Conservation (phyloP, 2,888 invertebrate species). For the Lingula anatina region DNA sequence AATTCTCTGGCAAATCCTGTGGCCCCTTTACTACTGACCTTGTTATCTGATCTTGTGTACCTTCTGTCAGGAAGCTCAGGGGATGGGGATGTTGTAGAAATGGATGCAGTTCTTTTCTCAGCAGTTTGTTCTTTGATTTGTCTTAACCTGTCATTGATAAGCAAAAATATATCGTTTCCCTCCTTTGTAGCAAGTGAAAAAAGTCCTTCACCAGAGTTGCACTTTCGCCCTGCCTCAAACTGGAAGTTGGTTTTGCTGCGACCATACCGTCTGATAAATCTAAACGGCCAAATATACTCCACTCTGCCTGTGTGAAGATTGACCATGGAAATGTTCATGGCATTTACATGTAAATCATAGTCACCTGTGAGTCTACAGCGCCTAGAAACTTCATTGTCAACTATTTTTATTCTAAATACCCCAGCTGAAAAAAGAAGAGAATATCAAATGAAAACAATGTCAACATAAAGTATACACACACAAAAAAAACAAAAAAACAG, state of each 20-base stretch:
- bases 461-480: too few relatives aligned
- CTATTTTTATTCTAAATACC: constrained; percentile 10
- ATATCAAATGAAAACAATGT: neutral
- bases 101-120: too few relatives aligned
- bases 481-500: neutral
- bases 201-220: constrained; percentile 31
- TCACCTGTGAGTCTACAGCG: constrained; percentile 6
- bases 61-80: too few relatives aligned
- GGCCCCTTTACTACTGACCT: too few relatives aligned
- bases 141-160: too few relatives aligned
- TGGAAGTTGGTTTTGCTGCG: constrained; percentile 25
- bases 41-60: too few relatives aligned
- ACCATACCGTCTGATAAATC: constrained; percentile 36
- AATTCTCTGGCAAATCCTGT: too few relatives aligned
- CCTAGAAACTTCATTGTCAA: constrained; percentile 6
- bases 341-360: constrained; percentile 7
- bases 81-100: too few relatives aligned
- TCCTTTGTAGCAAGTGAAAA: constrained; percentile 15
- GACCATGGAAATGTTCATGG: constrained; percentile 7
- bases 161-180: constrained; percentile 13
- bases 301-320: constrained; percentile 12
- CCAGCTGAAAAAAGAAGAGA: constrained; percentile 8
- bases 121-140: too few relatives aligned
- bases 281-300: constrained; percentile 31
- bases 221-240: constrained; percentile 43